Evolutionary conservation across 2,888 invertebrate genomes (phyloP), one percentile per base, ranked within the genome.

Genomic region (Sinotaia quadrata): DNA sequence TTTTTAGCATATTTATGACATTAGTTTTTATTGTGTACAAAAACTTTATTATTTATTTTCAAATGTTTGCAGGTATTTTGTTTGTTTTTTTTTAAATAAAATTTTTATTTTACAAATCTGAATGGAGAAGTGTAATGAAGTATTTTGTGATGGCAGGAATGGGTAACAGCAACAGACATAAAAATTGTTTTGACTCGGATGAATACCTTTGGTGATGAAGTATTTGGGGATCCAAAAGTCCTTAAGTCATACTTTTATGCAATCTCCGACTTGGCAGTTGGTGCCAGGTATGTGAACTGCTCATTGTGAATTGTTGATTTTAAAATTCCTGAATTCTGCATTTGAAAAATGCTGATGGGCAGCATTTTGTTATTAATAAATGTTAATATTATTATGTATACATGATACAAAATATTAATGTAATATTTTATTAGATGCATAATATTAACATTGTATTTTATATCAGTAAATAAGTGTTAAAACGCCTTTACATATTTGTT

Each of bases 131-230:
- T 12, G 10, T 10, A 41, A 41, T 41, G 15, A 41, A 15, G 15
- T 41, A 10, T 56, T n/a, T n/a, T 58, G 37, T 18, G 2, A 72
- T 78, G 78, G 27, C 72, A 90, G 89, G 95, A 97, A 90, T 98
- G 97, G 96, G 98, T 99, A 24, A 97, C 98, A 66, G 98, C 98
- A 0, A 96, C 96, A 0, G 97, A 96, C 79, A 92, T 99, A 72
- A 92, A 93, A 62, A 96, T 99, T 75, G 93, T 94, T 0, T 89
- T 99, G 71, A 94, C 96, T 84, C 93, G 97, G 21, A 91, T 98
- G 79, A 99, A 99, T 89, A 99, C 98, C 0, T 99, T 98, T 87
- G 98, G 99, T 78, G 99, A 99, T 88, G 98, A 99, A 89, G 93
- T 98, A 63, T 98, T 97, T 85, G 94, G 94, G 0, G 97, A 97